Evolutionary conservation across 1,140 invertebrate species (phyloP), one percentile per base, ranked within the genome.

Genomic region (Solen grandis): DNA sequence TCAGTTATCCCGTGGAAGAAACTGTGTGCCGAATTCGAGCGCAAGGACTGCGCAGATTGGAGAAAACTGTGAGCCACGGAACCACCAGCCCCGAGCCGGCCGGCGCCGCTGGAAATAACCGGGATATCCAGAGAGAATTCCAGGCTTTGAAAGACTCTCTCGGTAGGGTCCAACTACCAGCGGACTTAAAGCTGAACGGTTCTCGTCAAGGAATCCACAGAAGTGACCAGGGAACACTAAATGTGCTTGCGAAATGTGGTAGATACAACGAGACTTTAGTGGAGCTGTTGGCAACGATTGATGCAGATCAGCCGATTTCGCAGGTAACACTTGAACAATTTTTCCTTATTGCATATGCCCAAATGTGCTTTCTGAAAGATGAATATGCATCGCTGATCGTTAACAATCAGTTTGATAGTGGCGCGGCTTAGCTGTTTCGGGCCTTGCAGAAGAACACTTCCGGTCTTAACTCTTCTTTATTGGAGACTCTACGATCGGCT

Each of bases 331-430:
- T 77, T 19, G 38, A 13, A 8, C 27, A 77, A 41, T 29, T 77
- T n/a, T 77, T 66, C 31, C 36, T 62, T 5, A 46, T 77, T 13
- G 36, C n/a, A 10, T 29, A 33, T 3, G 78, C 78, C 38, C 78
- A 81, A 31, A 46, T 55, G 1, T 65, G 74, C 5, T 73, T 66
- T 57, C 46, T 74, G 1, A 69, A 81, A 36, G 41, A 63, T 33
- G 52, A 81, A 46, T 81, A 74, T 52, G 72, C 70, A 14, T 22
- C 59, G 79, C 38, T 65, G 75, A n/a, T n/a, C n/a, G n/a, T n/a
- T n/a, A n/a, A n/a, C n/a, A n/a, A n/a, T n/a, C n/a, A n/a, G 41
- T 81, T 68, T 50, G 79, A 75, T 41, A 33, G 5, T 59, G 33
- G 60, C 19, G 68, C 62, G 5, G 31, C 79, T 35, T 55, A 59